A percentile compares a stretch with the other conserved stretches of the same genome.
Evolutionary conservation across 2,113 vertebrate species (phyloP).

Genomic region (Melanerpes formicivorus): DNA sequence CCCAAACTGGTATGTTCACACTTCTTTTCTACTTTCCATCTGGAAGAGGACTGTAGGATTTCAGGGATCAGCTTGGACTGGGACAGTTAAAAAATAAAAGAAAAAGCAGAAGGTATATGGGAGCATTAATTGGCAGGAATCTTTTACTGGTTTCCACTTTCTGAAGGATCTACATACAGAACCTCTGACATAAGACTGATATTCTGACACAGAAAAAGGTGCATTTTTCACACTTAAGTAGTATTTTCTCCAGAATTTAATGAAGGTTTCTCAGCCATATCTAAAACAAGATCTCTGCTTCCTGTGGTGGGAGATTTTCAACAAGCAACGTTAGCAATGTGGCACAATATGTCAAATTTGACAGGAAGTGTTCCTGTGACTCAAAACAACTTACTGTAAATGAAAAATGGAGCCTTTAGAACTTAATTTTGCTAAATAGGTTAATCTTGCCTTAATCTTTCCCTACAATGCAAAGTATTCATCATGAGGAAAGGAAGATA

Average conservation of each 20-base stretch:
- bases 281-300: background rate
- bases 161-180: background rate
- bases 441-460: background rate
- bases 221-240: background rate
- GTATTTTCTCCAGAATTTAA: background rate
- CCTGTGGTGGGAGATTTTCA: background rate
- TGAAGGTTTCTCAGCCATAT: background rate
- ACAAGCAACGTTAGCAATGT: background rate
- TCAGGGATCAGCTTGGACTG: background rate
- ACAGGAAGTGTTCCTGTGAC: background rate
- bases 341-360: background rate
- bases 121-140: background rate
- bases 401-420: background rate
- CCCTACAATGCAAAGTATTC: background rate
- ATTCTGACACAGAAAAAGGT: background rate
- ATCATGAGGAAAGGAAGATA: background rate
- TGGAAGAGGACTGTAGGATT: background rate
- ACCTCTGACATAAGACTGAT: background rate
- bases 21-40: background rate
- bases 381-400: background rate
- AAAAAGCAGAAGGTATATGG: background rate
- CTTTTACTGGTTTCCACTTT: background rate
- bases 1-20: fast-evolving
- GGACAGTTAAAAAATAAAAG: background rate
- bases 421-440: background rate